phyloP scores from a whole-genome alignment of 2,113 vertebrate species.

The Sporophila hypoxantha region DNA sequence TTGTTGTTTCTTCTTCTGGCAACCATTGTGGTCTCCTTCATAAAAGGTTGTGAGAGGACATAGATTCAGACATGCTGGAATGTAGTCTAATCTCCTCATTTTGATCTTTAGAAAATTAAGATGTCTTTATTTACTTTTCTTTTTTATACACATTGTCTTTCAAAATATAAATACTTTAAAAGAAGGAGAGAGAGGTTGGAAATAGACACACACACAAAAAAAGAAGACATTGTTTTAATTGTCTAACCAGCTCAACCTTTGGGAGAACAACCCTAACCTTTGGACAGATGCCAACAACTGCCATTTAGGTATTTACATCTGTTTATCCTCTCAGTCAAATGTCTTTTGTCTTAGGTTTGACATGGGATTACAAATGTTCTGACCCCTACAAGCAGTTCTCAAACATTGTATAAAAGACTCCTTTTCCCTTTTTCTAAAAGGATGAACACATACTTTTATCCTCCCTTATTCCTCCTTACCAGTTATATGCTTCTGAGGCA shows the following conservation, averaged over 20 bases:
- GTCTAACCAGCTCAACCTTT: slow-evolving; percentile 39
- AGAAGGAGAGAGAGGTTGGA: neutral
- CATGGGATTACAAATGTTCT: slow-evolving; percentile 60
- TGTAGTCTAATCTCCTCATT: slow-evolving; percentile 21
- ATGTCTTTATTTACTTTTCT: slow-evolving; percentile 20
- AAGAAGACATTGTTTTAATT: slow-evolving; percentile 29
- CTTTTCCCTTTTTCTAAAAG: slow-evolving; percentile 40
- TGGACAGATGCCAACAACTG: slow-evolving; percentile 66
- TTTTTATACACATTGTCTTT: slow-evolving; percentile 15
- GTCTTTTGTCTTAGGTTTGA: slow-evolving; percentile 60
- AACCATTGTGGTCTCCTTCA: slow-evolving; percentile 27
- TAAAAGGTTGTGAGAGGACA: slow-evolving; percentile 41
- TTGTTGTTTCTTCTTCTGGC: neutral
- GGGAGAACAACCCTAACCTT: slow-evolving; percentile 32
- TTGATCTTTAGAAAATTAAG: slow-evolving; percentile 35
- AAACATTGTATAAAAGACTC: slow-evolving; percentile 43
- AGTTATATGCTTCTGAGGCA: slow-evolving; percentile 49
- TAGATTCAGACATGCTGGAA: slow-evolving; percentile 33
- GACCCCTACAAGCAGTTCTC: slow-evolving; percentile 60
- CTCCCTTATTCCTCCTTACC: slow-evolving; percentile 37
- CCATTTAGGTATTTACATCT: slow-evolving; percentile 72
- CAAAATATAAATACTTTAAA: slow-evolving; percentile 19
- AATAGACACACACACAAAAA: neutral
- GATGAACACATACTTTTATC: slow-evolving; percentile 58
- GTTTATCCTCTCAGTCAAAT: slow-evolving; percentile 70